Evolutionary conservation across 2,113 vertebrate genomes (phyloP).

Genomic region (Nettapus auritus): DNA sequence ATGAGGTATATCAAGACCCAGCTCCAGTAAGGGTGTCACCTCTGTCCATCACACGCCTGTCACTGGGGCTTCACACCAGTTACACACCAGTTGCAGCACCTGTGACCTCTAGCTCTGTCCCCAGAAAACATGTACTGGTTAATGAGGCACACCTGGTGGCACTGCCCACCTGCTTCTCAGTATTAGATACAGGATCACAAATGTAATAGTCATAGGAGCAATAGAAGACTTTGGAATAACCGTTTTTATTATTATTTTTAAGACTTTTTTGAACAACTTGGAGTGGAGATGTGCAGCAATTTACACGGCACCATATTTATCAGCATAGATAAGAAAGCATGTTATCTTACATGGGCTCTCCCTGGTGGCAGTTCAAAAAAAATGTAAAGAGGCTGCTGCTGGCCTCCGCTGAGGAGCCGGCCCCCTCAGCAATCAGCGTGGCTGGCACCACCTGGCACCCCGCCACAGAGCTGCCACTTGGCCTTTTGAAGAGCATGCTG

Average conservation of each 20-base stretch:
- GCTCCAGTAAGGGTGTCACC: rapidly evolving
- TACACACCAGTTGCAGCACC: background rate
- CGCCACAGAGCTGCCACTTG: background rate
- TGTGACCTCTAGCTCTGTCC: too few species aligned
- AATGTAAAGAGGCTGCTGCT: rapidly evolving
- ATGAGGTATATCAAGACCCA: rapidly evolving
- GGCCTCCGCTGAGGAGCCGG: background rate
- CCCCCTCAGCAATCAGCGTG: background rate
- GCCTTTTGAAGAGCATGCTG: rapidly evolving
- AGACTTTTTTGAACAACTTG: background rate
- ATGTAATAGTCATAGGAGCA: rapidly evolving
- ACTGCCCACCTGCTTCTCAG: background rate
- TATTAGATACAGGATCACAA: background rate
- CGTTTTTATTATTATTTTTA: background rate
- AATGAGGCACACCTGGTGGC: rapidly evolving
- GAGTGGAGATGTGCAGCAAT: background rate
- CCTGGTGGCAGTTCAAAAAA: background rate
- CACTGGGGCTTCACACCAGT: background rate
- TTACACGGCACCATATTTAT: rapidly evolving
- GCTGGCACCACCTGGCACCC: background rate
- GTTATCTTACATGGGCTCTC: background rate
- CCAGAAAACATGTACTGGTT: background rate
- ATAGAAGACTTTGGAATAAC: background rate
- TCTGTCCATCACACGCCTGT: background rate
- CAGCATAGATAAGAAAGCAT: rapidly evolving